Conservation (phyloP, 2,797 vertebrate species). For the Pantherophis alleghaniensis region DNA sequence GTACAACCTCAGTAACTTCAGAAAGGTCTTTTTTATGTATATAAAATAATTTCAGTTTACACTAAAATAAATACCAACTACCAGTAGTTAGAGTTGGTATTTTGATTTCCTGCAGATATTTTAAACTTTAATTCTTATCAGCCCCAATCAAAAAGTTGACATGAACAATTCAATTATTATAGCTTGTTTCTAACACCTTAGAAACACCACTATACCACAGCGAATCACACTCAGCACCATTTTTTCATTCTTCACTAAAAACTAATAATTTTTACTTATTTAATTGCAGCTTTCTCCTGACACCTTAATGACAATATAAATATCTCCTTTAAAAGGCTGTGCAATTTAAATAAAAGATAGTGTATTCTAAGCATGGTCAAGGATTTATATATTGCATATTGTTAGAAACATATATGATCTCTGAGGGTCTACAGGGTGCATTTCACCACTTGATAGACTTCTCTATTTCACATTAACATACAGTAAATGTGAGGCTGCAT, state of each 20-base stretch:
- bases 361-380: slow-evolving; percentile 15
- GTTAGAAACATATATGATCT: slow-evolving; percentile 39
- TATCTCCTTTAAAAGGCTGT: slow-evolving; percentile 29
- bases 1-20: neutral
- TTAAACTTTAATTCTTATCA: neutral
- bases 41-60: neutral
- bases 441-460: slow-evolving; percentile 51
- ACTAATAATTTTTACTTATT: neutral
- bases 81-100: neutral
- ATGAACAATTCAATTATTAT: neutral
- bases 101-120: neutral
- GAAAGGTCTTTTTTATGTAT: neutral
- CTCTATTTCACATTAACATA: slow-evolving; percentile 55
- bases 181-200: neutral
- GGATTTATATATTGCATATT: neutral
- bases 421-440: slow-evolving; percentile 48
- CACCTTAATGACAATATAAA: neutral
- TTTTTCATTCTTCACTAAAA: neutral
- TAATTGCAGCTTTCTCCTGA: neutral
- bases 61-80: neutral
- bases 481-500: slow-evolving; percentile 29
- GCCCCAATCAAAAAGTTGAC: neutral
- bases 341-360: slow-evolving; percentile 23
- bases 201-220: neutral
- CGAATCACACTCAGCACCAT: neutral